Evolutionary conservation across 2,113 vertebrate species (phyloP), one percentile per base, ranked within the genome.

Genomic region (Menidia beryllina): DNA sequence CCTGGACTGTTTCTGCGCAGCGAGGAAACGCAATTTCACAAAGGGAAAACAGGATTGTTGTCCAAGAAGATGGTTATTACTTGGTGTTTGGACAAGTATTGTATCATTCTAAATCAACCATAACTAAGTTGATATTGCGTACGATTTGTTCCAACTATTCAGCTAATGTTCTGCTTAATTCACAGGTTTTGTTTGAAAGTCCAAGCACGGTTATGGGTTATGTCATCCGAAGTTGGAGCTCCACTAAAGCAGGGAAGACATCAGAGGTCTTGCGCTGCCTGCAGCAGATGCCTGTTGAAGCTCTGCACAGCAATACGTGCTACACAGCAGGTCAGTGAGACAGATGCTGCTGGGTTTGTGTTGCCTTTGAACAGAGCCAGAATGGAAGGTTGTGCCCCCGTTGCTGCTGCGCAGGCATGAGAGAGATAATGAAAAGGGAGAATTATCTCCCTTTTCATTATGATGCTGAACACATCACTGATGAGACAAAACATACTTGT

Each of bases 31-130:
- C 85, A 77, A 77, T 92, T 85, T 86, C 86, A 62, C 77, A 57
- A 79, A 82, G 59, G 49, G 83, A 89, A 87, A 91, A 92, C 82
- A 91, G 75, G 83, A 89, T 91, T 70, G 75, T 88, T 81, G 85
- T 91, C 83, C 90, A 91, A 88, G 86, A 90, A 58, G 89, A 91
- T 26, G 87, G 89, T 77, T 90, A 86, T 89, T 89, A 90, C 81
- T 84, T 91, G 83, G 84, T 93, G 85, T 91, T 89, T 86, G 88
- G 90, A 75, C 89, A 92, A 89, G 90, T 91, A 90, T 72, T 70
- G 74, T 86, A 77, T 87, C 82, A 76, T 60, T 64, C 34, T 61
- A 81, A 79, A 50, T 85, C 48, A 54, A 88, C 79, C 72, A 82
- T 75, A 72, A 76, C 72, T 70, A 83, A 83, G 49, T 65, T 77